Evolutionary conservation across 2,113 vertebrate species (phyloP).

Genomic region (Muntiacus muntjak): DNA sequence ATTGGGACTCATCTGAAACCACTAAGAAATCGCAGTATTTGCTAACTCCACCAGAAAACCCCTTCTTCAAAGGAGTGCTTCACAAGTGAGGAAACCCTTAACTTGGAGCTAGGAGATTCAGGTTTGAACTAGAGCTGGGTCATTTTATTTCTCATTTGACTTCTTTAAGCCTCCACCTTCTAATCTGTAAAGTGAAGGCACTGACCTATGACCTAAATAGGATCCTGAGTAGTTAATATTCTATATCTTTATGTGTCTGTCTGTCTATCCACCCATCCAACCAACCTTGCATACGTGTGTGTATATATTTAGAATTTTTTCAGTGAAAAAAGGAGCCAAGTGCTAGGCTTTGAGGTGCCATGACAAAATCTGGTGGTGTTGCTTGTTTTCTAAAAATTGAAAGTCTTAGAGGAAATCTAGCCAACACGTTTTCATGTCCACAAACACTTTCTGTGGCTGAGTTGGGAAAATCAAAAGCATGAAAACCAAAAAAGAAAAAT

Average conservation of each 20-base stretch:
- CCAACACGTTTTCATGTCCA: neutral
- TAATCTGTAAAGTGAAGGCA: neutral
- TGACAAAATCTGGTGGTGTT: neutral
- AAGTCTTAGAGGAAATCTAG: neutral
- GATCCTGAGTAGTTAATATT: neutral
- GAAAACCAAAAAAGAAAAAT: neutral
- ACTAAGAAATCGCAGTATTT: neutral
- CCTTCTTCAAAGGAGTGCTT: neutral
- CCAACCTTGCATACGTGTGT: neutral
- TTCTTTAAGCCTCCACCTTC: neutral
- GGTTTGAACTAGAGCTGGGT: neutral
- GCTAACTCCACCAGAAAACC: neutral
- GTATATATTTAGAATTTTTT: neutral
- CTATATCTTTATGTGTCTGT: neutral
- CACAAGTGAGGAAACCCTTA: neutral
- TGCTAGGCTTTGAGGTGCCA: neutral
- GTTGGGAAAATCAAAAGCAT: neutral
- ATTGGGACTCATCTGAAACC: neutral
- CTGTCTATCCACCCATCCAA: neutral
- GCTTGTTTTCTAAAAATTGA: neutral
- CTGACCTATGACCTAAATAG: neutral
- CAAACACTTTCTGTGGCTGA: neutral
- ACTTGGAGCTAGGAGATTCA: neutral
- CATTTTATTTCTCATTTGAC: neutral
- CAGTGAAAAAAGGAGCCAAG: neutral